Evolutionary conservation across 1,140 invertebrate genomes (phyloP).

Genomic region (Zeugodacus cucurbitae): DNA sequence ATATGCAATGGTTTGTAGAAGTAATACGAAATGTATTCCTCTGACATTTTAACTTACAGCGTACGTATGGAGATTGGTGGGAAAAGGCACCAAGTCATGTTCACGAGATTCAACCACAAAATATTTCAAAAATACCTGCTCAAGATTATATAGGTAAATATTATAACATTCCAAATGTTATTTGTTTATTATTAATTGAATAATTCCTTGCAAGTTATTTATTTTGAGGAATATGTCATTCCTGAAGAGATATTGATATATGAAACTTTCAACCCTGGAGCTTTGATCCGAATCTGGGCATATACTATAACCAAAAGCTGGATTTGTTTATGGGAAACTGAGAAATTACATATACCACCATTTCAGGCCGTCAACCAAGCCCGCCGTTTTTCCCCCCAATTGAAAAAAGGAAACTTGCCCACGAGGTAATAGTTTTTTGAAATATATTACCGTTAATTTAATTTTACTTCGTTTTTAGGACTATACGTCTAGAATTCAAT

Average conservation of each 20-base stretch:
- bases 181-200: conserved; percentile 41
- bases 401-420: conserved; percentile 72
- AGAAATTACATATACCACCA: conserved; percentile 59
- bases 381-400: conserved; percentile 80
- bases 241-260: conserved; percentile 83
- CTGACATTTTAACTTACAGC: conserved; percentile 69
- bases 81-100: conserved; percentile 77
- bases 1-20: conserved; percentile 80
- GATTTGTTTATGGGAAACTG: conserved; percentile 82
- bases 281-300: conserved; percentile 85
- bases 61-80: conserved; percentile 93
- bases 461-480: conserved; percentile 66
- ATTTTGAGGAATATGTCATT: conserved; percentile 80
- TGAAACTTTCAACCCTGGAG: conserved; percentile 92
- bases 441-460: neutral
- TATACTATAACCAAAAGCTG: conserved; percentile 71
- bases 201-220: conserved; percentile 71
- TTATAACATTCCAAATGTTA: conserved; percentile 33
- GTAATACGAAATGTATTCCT: neutral
- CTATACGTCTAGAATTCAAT: conserved; percentile 85
- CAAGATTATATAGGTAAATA: conserved; percentile 88
- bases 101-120: conserved; percentile 79
- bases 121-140: conserved; percentile 74
- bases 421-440: conserved; percentile 71
- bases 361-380: conserved; percentile 64